Evolutionary conservation across 1,140 invertebrate genomes (phyloP), one percentile per base, ranked within the genome.

Genomic region (Rhynchophorus ferrugineus): DNA sequence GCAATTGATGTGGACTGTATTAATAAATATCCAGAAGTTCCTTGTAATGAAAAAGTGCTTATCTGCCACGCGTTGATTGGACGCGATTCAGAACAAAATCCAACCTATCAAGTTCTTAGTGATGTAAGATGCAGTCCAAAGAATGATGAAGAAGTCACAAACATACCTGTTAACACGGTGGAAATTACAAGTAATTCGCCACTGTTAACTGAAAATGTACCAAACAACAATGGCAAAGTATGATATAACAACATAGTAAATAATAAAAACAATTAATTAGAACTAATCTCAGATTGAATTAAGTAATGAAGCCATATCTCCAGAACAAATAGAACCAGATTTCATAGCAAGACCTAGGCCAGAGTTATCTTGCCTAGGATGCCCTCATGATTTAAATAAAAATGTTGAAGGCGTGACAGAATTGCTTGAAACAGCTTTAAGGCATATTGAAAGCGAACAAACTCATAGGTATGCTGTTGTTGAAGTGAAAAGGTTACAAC

Each of bases 401-500:
- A 47, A 67, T 38, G 64, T 53, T 6, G 53, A 63, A 39, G 64
- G 66, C 33, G 54, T 65, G 8, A 41, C 60, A 24, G 49, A 58
- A 35, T 44, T 69, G 7, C 41, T 67, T n/a, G 36, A 61, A 3
- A 61, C 57, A 11, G 63, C 62, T 43, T 39, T 68, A 21, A 50
- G 46, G 45, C 57, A 69, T 49, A 51, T 68, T 6, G 59, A 65
- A 50, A 54, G 47, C 11, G 66, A 68, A 50, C 47, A 52, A 21
- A 24, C 3, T n/a, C 42, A 51, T 7, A 58, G 58, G 50, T 51
- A 64, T 44, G 38, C 38, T 8, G 46, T 61, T n/a, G 37, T 63
- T 21, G 57, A 61, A 46, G 51, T 67, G 17, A 39, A 62, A 20
- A 52, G 57, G 34, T 29, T 68, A 11, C 64, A 68, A 49, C 49